Evolutionary conservation across 2,888 invertebrate species (phyloP).

Genomic region (Aromia moschata): DNA sequence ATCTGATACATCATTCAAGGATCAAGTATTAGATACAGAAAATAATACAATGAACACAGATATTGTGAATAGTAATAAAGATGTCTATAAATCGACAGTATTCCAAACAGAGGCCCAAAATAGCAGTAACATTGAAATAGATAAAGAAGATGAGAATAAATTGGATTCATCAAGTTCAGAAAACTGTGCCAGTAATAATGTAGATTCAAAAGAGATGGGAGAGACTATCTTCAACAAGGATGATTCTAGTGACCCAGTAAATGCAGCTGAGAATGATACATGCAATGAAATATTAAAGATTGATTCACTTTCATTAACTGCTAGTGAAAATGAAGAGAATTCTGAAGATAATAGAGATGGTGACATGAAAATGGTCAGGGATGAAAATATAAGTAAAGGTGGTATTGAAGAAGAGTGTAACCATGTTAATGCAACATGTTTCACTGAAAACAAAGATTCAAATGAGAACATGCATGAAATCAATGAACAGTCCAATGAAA

Average conservation of each 20-base stretch:
- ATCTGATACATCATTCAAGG: not conserved
- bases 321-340: not conserved
- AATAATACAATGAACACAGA: not conserved
- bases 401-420: not conserved
- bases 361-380: not conserved
- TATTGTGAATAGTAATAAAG: not conserved
- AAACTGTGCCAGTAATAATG: not conserved
- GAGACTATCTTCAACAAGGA: not conserved
- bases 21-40: not conserved
- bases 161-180: not conserved
- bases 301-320: too few relatives aligned
- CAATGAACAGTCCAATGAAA: too few relatives aligned
- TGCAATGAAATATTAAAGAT: not conserved
- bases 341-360: not conserved
- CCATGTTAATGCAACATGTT: not conserved
- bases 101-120: not conserved
- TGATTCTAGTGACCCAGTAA: not conserved
- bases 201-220: not conserved
- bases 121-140: not conserved
- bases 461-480: not conserved
- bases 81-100: not conserved
- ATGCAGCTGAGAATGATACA: not conserved
- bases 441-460: not conserved
- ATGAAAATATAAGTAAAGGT: not conserved
- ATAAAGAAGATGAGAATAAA: not conserved